Percentiles rank a stretch among this genome's conserved stretches.
Evolutionary conservation across 2,888 invertebrate species (phyloP).

Genomic region (Eupeodes luniger): DNA sequence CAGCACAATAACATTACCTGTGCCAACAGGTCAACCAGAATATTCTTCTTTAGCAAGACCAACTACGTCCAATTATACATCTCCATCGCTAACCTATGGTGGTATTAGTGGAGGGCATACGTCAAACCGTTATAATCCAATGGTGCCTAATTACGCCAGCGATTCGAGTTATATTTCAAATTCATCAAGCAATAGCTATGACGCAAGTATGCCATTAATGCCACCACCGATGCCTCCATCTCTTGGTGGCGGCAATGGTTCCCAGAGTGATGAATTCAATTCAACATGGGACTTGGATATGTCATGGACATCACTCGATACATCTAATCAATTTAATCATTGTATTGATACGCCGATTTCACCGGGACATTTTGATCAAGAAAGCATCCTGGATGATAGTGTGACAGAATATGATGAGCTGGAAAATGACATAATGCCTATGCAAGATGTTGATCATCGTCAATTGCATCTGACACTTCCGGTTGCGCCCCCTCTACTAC

Average conservation of each 20-base stretch:
- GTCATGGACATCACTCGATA: conserved; percentile 83
- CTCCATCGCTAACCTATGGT: conserved; percentile 77
- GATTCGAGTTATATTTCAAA: conserved; percentile 75
- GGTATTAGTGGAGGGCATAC: conserved; percentile 19
- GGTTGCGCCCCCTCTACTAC: conserved; percentile 81
- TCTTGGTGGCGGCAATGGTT: conserved; percentile 67
- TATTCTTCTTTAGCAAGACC: conserved; percentile 79
- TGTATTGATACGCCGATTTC: conserved; percentile 87
- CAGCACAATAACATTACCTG: conserved; percentile 78
- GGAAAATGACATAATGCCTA: conserved; percentile 83
- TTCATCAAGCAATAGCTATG: conserved; percentile 70
- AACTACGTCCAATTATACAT: conserved; percentile 59
- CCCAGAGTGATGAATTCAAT: conserved; percentile 80
- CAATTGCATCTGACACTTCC: conserved; percentile 84
- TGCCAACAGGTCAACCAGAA: conserved; percentile 79
- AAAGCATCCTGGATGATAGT: conserved; percentile 85
- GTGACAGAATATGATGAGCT: conserved; percentile 87
- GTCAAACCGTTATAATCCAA: conserved; percentile 74
- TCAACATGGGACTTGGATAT: conserved; percentile 85
- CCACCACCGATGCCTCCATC: conserved; percentile 82
- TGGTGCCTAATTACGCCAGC: conserved; percentile 77
- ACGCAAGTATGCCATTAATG: conserved; percentile 79
- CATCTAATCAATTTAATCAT: conserved; percentile 82
- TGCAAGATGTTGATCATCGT: conserved; percentile 87
- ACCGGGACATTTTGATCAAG: conserved; percentile 88